A percentile compares a stretch with the other conserved stretches of the same genome.
These are phyloP conservation scores for Mythimna albipuncta DNA, from an alignment of 2,888 invertebrate genomes.

Conservation along the genomic window DNA sequence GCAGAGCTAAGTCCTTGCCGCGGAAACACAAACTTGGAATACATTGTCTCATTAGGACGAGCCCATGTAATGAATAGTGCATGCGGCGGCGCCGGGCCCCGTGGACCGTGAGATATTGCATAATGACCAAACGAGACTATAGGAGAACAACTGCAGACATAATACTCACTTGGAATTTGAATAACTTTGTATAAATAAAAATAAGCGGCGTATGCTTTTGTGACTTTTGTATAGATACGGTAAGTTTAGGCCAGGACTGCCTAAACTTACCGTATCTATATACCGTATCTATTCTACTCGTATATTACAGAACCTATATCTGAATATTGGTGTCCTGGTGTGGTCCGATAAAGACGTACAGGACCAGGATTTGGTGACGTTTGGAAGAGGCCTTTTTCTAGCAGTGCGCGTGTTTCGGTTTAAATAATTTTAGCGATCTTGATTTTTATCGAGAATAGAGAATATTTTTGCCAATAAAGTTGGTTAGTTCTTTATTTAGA, in stretches of 20 bases:
- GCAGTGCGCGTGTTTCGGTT: not conserved
- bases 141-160: constrained; percentile 37
- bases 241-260: not conserved
- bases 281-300: too few relatives aligned
- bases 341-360: not conserved
- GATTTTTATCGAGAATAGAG: not conserved
- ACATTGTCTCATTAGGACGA: constrained; percentile 77
- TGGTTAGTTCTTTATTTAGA: too few relatives aligned
- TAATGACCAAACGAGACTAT: constrained; percentile 65
- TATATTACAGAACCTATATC: not conserved
- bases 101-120: constrained; percentile 66
- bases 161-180: constrained; percentile 33
- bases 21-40: constrained; percentile 72
- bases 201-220: constrained; percentile 22
- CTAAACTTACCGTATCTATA: too few relatives aligned
- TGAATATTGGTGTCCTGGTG: not conserved
- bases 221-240: constrained; percentile 11
- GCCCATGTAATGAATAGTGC: constrained; percentile 77
- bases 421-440: not conserved
- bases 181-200: constrained; percentile 42
- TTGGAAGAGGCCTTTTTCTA: not conserved
- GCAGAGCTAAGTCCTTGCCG: constrained; percentile 58
- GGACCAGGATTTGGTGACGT: not conserved
- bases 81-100: constrained; percentile 67
- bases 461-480: not conserved